A percentile compares a stretch with the other conserved stretches of the same genome.
These are phyloP conservation scores for Sarotherodon lohbergeri DNA, from an alignment of 2,113 vertebrate species.

Conservation along the genomic window DNA sequence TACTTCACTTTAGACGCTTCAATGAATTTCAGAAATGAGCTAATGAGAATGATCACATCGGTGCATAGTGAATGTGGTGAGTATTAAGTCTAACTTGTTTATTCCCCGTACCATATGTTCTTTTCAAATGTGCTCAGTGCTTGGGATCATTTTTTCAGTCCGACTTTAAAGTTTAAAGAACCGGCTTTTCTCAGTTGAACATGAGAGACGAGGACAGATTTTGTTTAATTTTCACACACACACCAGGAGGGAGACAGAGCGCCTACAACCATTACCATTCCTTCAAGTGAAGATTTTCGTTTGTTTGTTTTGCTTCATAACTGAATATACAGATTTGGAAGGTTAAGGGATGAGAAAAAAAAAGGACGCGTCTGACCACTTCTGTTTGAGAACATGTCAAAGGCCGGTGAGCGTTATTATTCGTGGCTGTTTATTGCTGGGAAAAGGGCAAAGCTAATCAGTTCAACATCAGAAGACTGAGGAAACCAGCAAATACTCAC, in stretches of 20 bases:
- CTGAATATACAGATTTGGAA: neutral
- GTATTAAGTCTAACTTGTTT: neutral
- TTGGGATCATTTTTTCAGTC: neutral
- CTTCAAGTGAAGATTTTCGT: neutral
- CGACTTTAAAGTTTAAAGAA: neutral
- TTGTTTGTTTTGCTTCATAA: neutral
- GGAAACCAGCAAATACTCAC: neutral
- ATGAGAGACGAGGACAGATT: neutral
- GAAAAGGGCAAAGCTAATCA: neutral
- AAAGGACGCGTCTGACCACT: neutral
- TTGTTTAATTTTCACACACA: neutral
- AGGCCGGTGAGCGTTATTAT: neutral
- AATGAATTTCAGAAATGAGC: slow-evolving; percentile 3
- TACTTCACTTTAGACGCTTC: neutral
- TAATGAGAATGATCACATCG: neutral
- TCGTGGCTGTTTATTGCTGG: neutral
- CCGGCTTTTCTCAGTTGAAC: neutral
- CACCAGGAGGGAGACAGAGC: neutral
- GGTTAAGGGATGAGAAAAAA: neutral
- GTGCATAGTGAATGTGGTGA: neutral
- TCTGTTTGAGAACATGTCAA: neutral
- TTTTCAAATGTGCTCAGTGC: neutral
- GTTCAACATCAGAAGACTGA: neutral
- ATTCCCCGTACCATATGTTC: neutral
- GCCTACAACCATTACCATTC: neutral